Percentiles rank a stretch among this genome's conserved stretches.
These are phyloP conservation scores for Lordiphosa clarofinis DNA, from an alignment of 1,140 invertebrate genomes.

Conservation along the genomic window DNA sequence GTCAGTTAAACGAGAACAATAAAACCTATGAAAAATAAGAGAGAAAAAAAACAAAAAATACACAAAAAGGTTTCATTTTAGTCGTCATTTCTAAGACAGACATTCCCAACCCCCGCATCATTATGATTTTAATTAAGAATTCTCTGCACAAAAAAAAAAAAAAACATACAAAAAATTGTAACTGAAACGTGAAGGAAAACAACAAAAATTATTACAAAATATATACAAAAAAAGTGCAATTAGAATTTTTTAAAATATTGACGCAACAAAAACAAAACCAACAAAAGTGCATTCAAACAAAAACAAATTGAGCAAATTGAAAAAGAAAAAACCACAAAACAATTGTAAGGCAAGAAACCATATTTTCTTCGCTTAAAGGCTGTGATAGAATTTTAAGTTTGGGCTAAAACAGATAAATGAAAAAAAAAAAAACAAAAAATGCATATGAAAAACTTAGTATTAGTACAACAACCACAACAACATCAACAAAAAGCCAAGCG, in stretches of 20 bases:
- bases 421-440: slow-evolving; percentile 7
- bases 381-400: slow-evolving; percentile 73
- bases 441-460: slow-evolving; percentile 7
- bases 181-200: slow-evolving; percentile 7
- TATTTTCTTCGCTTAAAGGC: slow-evolving; percentile 55
- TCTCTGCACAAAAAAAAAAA: slow-evolving; percentile 4
- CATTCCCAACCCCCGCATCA: no score
- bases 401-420: slow-evolving; percentile 12
- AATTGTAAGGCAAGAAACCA: slow-evolving; percentile 32
- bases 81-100: no score
- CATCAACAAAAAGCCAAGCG: slow-evolving; percentile 13
- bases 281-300: slow-evolving; percentile 69
- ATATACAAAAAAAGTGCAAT: slow-evolving; percentile 72
- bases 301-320: slow-evolving; percentile 52
- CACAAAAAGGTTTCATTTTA: no score
- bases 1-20: no score
- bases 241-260: slow-evolving; percentile 74
- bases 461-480: slow-evolving; percentile 6
- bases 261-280: slow-evolving; percentile 47
- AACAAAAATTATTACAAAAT: slow-evolving; percentile 30
- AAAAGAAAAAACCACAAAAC: slow-evolving; percentile 22
- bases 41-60: no score
- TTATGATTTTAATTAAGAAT: no score
- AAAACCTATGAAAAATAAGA: no score
- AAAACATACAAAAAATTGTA: slow-evolving; percentile 17